Percentiles rank a stretch among this genome's conserved stretches.
phyloP scores from a whole-genome alignment of 2,113 vertebrate species.

The Serilophus lunatus region DNA sequence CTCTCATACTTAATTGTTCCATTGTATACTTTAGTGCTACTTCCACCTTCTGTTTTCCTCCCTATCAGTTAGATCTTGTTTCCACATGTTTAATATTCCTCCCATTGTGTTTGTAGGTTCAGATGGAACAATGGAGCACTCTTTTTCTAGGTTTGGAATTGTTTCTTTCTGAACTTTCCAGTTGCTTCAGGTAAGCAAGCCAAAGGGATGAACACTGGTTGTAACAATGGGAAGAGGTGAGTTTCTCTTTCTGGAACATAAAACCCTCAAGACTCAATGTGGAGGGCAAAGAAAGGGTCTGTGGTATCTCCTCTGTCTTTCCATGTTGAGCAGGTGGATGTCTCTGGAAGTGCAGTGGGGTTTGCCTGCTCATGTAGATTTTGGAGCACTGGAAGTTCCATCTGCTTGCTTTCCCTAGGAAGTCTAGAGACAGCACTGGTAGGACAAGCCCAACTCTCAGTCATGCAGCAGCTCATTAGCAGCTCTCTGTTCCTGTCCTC shows the following conservation, averaged over 20 bases:
- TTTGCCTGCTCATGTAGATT: background rate
- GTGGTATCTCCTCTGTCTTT: background rate
- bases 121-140: background rate
- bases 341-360: background rate
- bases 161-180: background rate
- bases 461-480: background rate
- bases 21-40: background rate
- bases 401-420: background rate
- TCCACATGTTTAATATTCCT: background rate
- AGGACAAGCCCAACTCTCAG: background rate
- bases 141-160: background rate
- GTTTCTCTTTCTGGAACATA: background rate
- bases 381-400: background rate
- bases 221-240: background rate
- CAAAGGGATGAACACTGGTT: background rate
- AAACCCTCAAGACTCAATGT: background rate
- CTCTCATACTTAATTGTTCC: background rate
- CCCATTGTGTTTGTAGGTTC: background rate
- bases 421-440: background rate
- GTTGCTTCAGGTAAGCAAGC: background rate
- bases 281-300: background rate
- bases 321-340: background rate
- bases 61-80: background rate
- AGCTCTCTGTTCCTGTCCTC: background rate
- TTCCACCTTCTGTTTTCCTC: background rate